phyloP scores from a whole-genome alignment of 2,113 vertebrate genomes.

The Etia nguti region DNA sequence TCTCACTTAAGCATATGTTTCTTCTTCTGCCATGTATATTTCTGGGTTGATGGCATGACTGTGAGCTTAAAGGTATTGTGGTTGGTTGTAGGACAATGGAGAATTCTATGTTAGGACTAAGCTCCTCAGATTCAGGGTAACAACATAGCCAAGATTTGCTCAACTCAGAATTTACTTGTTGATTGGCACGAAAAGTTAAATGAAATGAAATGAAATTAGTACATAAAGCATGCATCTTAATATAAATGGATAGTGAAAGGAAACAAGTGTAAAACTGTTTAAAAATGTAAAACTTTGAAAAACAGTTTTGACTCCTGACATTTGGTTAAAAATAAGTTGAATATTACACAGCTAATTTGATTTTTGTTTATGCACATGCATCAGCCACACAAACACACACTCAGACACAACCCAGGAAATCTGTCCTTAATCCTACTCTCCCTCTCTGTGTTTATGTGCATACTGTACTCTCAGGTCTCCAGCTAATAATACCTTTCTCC shows the following conservation, averaged over 20 bases:
- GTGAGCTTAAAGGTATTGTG: not conserved
- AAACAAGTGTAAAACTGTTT: not conserved
- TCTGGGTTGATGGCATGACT: constrained; percentile 12
- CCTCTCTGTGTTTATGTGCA: not conserved
- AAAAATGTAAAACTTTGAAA: not conserved
- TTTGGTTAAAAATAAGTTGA: not conserved
- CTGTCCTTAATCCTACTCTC: not conserved
- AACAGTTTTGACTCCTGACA: too few relatives aligned
- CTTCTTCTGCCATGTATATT: constrained; percentile 41
- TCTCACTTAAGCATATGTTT: constrained; percentile 82
- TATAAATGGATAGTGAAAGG: not conserved
- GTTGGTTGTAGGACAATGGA: not conserved
- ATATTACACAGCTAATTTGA: too few relatives aligned
- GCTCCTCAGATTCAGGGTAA: not conserved
- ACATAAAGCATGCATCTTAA: not conserved
- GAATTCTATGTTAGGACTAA: not conserved
- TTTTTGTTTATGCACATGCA: not conserved
- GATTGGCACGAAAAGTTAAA: not conserved
- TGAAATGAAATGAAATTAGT: fast-evolving
- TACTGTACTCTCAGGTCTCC: not conserved
- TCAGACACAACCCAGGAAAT: constrained; percentile 12
- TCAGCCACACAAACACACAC: not conserved
- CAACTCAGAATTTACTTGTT: not conserved
- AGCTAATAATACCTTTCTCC: constrained; percentile 13
- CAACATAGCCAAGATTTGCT: not conserved